Evolutionary conservation across 2,113 vertebrate species (phyloP).

Genomic region (Poeciliopsis turrubarensis): DNA sequence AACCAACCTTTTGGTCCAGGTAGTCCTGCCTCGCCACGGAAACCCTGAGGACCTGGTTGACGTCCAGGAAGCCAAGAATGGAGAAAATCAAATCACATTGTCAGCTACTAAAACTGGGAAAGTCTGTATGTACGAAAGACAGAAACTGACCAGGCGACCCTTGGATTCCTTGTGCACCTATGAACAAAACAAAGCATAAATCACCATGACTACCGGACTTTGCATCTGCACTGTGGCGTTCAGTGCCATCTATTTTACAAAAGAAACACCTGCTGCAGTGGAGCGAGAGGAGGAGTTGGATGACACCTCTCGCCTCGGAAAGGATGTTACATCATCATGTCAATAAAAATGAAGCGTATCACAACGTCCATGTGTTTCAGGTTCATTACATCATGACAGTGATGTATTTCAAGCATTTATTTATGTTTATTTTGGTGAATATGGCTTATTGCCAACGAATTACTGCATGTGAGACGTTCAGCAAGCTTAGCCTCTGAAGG

Average conservation of each 20-base stretch:
- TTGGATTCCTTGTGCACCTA: conserved; percentile 81
- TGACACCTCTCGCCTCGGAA: no score
- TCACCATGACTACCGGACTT: neutral
- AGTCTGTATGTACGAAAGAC: neutral
- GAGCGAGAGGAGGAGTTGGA: no score
- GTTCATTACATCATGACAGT: no score
- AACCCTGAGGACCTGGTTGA: conserved; percentile 86
- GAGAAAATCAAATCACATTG: neutral
- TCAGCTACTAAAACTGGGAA: neutral
- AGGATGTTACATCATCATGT: no score
- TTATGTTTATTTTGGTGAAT: no score
- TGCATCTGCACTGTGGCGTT: neutral
- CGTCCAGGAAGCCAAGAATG: conserved; percentile 68
- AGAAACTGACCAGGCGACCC: conserved; percentile 73
- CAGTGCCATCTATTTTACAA: neutral
- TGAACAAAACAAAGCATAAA: conserved; percentile 2
- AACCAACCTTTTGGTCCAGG: conserved; percentile 88
- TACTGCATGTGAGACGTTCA: no score
- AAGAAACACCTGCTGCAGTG: no score
- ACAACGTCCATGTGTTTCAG: no score
- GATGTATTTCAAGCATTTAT: no score
- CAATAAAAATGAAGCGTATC: no score
- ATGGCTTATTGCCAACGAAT: no score
- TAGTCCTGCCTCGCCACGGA: conserved; percentile 88
- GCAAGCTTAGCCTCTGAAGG: no score